A percentile compares a stretch with the other conserved stretches of the same genome.
phyloP scores from a whole-genome alignment of 2,888 invertebrate species.

The Scaeva pyrastri region DNA sequence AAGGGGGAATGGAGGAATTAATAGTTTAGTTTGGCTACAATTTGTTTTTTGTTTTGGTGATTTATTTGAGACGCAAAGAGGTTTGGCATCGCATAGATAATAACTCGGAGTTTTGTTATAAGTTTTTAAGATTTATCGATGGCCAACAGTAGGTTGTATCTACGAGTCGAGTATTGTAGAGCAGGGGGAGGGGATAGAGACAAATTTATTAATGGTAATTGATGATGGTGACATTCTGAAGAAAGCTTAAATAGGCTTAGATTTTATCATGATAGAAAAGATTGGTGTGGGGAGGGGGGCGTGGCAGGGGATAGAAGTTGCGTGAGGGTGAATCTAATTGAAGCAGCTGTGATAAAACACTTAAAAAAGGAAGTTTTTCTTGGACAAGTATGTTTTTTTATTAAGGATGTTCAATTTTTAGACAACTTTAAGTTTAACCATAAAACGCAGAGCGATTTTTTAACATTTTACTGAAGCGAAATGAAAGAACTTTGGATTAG shows the following conservation, averaged over 20 bases:
- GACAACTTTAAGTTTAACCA: too few relatives aligned
- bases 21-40: slow-evolving; percentile 74
- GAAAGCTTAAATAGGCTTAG: slow-evolving; percentile 33
- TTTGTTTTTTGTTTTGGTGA: slow-evolving; percentile 69
- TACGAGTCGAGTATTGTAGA: neutral
- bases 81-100: slow-evolving; percentile 72
- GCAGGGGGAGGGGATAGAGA: neutral
- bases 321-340: slow-evolving; percentile 29
- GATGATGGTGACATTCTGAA: slow-evolving; percentile 68
- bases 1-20: slow-evolving; percentile 36
- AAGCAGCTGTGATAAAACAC: slow-evolving; percentile 29
- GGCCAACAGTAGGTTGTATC: neutral
- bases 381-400: neutral
- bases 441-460: too few relatives aligned
- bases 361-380: neutral
- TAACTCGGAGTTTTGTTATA: slow-evolving; percentile 68
- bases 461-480: too few relatives aligned
- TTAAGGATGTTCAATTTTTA: too few relatives aligned
- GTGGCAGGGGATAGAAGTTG: too few relatives aligned
- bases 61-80: slow-evolving; percentile 71
- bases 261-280: slow-evolving; percentile 2
- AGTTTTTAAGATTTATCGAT: slow-evolving; percentile 71
- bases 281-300: neutral
- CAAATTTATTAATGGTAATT: slow-evolving; percentile 69
- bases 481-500: too few relatives aligned